Evolutionary conservation across 2,888 invertebrate species (phyloP), one percentile per base, ranked within the genome.

Genomic region (Clusia tigrina): DNA sequence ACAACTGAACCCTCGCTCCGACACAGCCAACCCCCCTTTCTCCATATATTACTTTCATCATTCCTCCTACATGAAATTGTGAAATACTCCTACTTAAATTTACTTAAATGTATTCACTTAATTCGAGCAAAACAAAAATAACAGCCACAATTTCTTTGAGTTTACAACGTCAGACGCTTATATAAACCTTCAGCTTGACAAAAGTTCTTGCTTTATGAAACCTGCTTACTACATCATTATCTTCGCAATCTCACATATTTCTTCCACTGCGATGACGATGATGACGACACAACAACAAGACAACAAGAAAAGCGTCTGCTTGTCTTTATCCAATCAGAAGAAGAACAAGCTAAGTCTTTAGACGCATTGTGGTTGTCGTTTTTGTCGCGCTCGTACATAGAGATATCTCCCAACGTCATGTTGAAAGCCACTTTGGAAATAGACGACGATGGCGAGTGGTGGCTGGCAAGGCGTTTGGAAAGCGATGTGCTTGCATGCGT

Each of bases 231-330:
- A 48, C 48, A 2, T 2, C 15, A 20, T 22, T 48, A 48, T 48
- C 48, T 48, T 48, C 5, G 48, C 48, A 15, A 60, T 60, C 59
- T 60, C 23, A 22, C 22, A 37, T 54, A 54, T 54, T 53, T 38
- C 53, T 54, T 38, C 54, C 25, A 54, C 42, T 17, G 38, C 55
- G 38, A 38, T 38, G 55, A 22, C 38, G 55, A 23, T 10, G 53
- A 12, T n/a, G 22, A 17, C 57, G 57, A 6, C 12, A n/a, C 6
- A 32, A 32, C 6, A 32, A 48, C 48, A 48, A 18, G 5, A 42
- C 42, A 15, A 42, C 42, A n/a, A 42, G 42, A 42, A 42, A 3
- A 10, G n/a, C 42, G 48, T 20, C 22, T 20, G 18, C n/a, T 6
- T n/a, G 3, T 15, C 42, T 48, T 48, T 5, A 20, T 48, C 48